Conservation (phyloP, 2,888 invertebrate species). For the Leptopterna dolabrata region DNA sequence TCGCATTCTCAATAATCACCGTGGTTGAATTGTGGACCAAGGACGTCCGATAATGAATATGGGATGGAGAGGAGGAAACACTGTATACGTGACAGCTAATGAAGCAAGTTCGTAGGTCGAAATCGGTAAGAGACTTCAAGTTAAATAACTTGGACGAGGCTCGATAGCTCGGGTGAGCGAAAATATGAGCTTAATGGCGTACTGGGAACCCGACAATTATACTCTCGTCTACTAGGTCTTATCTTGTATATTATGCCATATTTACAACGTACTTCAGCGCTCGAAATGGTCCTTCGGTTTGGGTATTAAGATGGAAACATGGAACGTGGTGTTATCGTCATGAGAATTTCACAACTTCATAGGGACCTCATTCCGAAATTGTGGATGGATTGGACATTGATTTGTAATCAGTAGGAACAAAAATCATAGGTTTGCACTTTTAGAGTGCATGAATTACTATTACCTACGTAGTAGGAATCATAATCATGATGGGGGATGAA, state of each 20-base stretch:
- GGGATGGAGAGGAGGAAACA: not conserved
- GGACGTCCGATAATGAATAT: too few relatives aligned
- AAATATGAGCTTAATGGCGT: not conserved
- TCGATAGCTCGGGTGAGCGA: not conserved
- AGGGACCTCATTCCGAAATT: not conserved
- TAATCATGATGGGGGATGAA: too few relatives aligned
- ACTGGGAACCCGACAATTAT: not conserved
- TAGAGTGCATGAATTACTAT: too few relatives aligned
- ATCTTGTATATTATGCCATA: not conserved
- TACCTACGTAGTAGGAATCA: too few relatives aligned
- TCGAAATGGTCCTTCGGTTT: not conserved
- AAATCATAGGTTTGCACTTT: too few relatives aligned
- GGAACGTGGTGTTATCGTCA: not conserved
- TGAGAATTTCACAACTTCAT: not conserved
- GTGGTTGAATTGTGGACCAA: too few relatives aligned
- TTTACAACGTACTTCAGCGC: not conserved
- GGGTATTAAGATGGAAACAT: not conserved
- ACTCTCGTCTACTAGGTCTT: not conserved
- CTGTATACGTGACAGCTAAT: not conserved
- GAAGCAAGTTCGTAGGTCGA: not conserved
- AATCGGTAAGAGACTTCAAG: not conserved
- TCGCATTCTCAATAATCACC: too few relatives aligned
- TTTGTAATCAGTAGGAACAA: too few relatives aligned
- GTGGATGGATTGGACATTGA: too few relatives aligned
- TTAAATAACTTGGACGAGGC: not conserved